Percentiles rank a stretch among this genome's conserved stretches.
Conservation (phyloP, 2,888 invertebrate genomes). For the Lasioglossum lativentre region DNA sequence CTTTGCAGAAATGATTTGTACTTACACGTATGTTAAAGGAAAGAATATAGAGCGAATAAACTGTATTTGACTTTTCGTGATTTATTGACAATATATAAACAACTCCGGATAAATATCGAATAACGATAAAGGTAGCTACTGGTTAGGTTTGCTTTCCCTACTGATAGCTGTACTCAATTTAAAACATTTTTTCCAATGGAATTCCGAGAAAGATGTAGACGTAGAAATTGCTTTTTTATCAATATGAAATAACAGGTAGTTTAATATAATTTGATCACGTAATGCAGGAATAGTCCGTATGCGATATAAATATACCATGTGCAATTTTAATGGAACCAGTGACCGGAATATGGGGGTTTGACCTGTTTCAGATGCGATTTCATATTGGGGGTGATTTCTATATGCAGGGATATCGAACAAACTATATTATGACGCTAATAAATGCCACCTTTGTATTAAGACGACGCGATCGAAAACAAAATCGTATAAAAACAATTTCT, state of each 20-base stretch:
- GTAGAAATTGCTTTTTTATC: neutral
- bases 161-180: neutral
- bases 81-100: neutral
- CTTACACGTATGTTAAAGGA: neutral
- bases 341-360: neutral
- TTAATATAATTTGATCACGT: neutral
- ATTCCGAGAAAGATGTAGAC: neutral
- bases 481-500: conserved; percentile 1
- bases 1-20: neutral
- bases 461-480: neutral
- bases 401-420: conserved; percentile 2
- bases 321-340: conserved; percentile 5
- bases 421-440: neutral
- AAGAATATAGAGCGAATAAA: neutral
- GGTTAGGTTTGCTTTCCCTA: neutral
- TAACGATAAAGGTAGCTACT: neutral
- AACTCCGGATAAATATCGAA: neutral
- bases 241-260: neutral
- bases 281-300: neutral
- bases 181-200: neutral
- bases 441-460: neutral
- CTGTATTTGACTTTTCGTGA: neutral
- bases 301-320: neutral
- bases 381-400: conserved; percentile 1
- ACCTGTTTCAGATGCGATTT: conserved; percentile 3